Conservation (phyloP, 2,797 vertebrate genomes). For the Pipistrellus kuhlii region DNA sequence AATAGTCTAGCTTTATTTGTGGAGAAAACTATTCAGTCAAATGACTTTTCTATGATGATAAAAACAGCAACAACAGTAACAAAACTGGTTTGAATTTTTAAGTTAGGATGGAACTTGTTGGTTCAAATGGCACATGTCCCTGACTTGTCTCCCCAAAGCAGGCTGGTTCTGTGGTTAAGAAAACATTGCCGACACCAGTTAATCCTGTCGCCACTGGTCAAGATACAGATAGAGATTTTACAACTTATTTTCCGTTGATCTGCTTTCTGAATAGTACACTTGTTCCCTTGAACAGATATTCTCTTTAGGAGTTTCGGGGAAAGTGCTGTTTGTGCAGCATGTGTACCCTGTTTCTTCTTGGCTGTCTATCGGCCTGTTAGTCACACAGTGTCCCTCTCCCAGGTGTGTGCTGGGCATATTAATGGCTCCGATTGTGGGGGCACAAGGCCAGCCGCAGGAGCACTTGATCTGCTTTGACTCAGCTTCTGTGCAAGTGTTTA, state of each 20-base stretch:
- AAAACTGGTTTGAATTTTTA: neutral
- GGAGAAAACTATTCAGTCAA: neutral
- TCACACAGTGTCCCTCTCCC: neutral
- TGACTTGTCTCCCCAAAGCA: slow-evolving; percentile 21
- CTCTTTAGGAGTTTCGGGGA: neutral
- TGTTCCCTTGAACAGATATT: neutral
- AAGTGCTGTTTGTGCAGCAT: neutral
- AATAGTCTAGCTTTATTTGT: neutral
- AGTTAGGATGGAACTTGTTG: slow-evolving; percentile 47
- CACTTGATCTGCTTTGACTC: slow-evolving; percentile 72
- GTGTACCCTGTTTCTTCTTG: neutral
- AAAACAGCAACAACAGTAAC: neutral
- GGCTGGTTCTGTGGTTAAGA: slow-evolving; percentile 44
- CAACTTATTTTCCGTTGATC: neutral
- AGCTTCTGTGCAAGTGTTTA: slow-evolving; percentile 16
- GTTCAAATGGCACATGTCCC: slow-evolving; percentile 66
- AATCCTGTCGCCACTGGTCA: slow-evolving; percentile 32
- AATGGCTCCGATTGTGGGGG: neutral
- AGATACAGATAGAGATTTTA: neutral
- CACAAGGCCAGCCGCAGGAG: slow-evolving; percentile 16
- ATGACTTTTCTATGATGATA: neutral
- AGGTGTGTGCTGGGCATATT: neutral
- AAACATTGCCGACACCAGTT: neutral
- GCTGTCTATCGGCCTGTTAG: neutral
- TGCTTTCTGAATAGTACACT: neutral